Evolutionary conservation across 2,888 invertebrate species (phyloP), one percentile per base, ranked within the genome.

Genomic region (Hanleya hanleyi): DNA sequence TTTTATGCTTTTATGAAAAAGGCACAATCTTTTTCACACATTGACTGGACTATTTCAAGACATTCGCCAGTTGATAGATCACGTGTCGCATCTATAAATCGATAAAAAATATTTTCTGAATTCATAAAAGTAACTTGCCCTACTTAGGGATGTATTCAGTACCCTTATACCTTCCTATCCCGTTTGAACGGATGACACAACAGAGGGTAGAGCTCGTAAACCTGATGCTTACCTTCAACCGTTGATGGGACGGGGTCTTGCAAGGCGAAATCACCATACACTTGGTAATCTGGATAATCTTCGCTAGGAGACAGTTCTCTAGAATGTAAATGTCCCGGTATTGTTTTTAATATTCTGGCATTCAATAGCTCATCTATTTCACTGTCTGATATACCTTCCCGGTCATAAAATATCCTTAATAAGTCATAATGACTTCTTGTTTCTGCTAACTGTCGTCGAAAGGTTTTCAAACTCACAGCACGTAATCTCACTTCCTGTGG

Each of bases 351-450:
- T 29, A 32, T 57, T 57, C 26, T 22, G 32, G 57, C 57, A 22
- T 15, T 57, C 57, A 57, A 57, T 15, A 57, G 22, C 29, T 73
- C 73, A 15, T 73, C 70, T 37, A 73, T 73, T 65, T 66, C 62
- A 9, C 67, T 50, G 38, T 73, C 57, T 3, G 73, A 62, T 47
- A 73, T 41, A 37, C 70, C 66, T 73, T 77, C 75, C 33, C 71
- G 70, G 26, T 74, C 71, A n/a, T 74, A 33, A 61, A 81, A 81
- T 75, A 79, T 76, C 73, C 77, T 71, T 18, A 76, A 73, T n/a
- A 65, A 66, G 50, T 70, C 72, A 61, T 73, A 69, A 37, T 50
- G 47, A 67, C 69, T 73, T 38, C 67, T 73, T 1, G 67, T 57
- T 29, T 57, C 7, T 57, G 57, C 22, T 4, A 57, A 29, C 32